A percentile compares a stretch with the other conserved stretches of the same genome.
phyloP scores from a whole-genome alignment of 2,888 invertebrate species.

The Aricia artaxerxes region DNA sequence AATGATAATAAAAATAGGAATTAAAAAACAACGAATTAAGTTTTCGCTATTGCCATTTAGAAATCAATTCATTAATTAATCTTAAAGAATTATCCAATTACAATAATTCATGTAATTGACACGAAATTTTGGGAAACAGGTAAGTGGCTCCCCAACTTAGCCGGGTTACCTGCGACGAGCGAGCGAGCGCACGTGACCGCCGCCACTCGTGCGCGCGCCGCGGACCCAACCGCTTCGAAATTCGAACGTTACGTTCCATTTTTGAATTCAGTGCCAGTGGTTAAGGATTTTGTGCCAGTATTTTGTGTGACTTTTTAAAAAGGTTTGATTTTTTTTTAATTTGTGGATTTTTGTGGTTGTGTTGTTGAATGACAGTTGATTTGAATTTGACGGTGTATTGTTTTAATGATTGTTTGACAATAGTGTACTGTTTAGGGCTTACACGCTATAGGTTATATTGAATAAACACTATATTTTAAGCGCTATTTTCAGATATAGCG shows the following conservation, averaged over 20 bases:
- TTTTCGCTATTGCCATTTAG: neutral
- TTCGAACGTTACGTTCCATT: conserved; percentile 56
- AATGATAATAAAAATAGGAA: neutral
- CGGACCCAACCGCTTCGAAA: conserved; percentile 67
- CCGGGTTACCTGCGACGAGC: conserved; percentile 62
- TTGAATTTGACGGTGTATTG: neutral
- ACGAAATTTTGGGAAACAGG: conserved; percentile 32
- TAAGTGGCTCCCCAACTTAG: conserved; percentile 56
- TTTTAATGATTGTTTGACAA: conserved; percentile 1
- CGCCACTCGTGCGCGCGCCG: conserved; percentile 77
- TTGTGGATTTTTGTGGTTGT: conserved; percentile 32
- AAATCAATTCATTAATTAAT: neutral
- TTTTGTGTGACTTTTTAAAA: conserved; percentile 48
- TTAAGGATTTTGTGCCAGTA: conserved; percentile 74
- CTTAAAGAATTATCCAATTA: neutral
- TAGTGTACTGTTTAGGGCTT: neutral
- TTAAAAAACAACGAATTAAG: neutral
- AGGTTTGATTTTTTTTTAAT: conserved; percentile 55
- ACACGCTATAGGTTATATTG: neutral
- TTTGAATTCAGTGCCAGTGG: conserved; percentile 65
- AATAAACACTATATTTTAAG: neutral
- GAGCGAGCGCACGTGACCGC: conserved; percentile 65
- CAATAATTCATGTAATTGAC: conserved; percentile 3
- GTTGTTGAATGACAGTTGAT: conserved; percentile 7
- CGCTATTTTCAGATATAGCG: neutral